Base-by-base conservation (phyloP, 2,113 vertebrate genomes). In the Danionella cerebrum region DNA sequence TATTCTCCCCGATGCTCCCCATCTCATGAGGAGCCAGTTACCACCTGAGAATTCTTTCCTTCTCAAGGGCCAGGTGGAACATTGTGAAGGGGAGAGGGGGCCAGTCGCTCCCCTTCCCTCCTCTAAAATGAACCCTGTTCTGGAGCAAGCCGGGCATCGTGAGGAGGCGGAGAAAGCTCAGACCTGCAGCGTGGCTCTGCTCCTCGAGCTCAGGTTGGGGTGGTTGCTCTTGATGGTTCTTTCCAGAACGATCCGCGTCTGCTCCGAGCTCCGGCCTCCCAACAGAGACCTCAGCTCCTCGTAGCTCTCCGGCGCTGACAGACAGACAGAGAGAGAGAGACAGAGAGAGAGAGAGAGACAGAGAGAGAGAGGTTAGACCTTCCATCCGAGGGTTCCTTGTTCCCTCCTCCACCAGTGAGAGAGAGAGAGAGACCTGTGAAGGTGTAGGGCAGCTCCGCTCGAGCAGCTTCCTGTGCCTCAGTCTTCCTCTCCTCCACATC, bases 201-300 rank as follows among this genome's bases (percentile, higher is more conserved):
- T 99, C 62, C 92, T 94, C 1, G 65, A 84, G 24, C 91, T 90
- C 36, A 99, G 86, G 75, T 94, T 94, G 0, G 94, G 92, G 52
- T 98, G 96, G 83, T 90, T 93, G 80, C 91, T 91, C 36, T 94
- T 94, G 78, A 89, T 89, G 63, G 92, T 92, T 45, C 94, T 85
- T 66, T 92, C 93, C 78, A 99, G n/a, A 58, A 98, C 88, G 79
- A 88, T 53, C 51, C 88, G 84, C 84, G 94, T 93, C 66, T 96
- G 81, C 44, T 92, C 92, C 2, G 69, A 16, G 0, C 87, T 78
- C 78, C 88, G 90, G 62, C 85, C 91, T 0, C 10, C 35, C 33
- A 99, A 73, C 62, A 96, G 66, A 10, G 83, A 78, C 54, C 78
- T 88, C 65, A 99, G 84, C 2, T 87, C 87, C 2, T 74, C 72